These are phyloP conservation scores for Bubalus kerabau DNA, from an alignment of 2,113 vertebrate genomes.

Conservation along the genomic window DNA sequence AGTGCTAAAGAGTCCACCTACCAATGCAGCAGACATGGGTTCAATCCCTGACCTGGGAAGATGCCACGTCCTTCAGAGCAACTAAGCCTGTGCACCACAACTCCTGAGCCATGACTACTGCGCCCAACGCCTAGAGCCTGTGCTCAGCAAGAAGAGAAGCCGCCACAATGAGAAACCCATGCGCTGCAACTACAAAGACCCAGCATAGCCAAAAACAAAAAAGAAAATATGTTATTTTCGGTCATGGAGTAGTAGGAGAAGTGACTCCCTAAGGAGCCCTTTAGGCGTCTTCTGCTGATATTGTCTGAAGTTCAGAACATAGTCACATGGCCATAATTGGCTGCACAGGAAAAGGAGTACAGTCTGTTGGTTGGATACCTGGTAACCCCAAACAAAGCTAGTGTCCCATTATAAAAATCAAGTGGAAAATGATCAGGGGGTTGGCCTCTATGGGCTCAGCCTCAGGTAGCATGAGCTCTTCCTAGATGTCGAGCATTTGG, in stretches of 20 bases:
- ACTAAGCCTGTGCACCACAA: background rate
- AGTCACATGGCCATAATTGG: background rate
- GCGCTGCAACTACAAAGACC: background rate
- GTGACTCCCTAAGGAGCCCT: background rate
- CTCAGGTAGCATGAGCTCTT: background rate
- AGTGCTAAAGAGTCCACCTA: background rate
- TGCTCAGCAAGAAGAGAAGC: background rate
- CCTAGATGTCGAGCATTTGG: background rate
- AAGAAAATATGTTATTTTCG: background rate
- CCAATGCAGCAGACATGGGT: background rate
- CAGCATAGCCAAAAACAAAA: background rate
- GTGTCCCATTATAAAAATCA: background rate
- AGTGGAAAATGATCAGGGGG: background rate
- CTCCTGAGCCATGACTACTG: background rate
- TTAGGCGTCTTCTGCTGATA: background rate
- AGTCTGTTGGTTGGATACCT: background rate
- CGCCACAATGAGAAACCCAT: rapidly evolving
- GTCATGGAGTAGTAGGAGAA: background rate
- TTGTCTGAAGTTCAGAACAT: background rate
- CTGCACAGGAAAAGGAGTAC: background rate
- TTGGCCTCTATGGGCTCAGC: background rate
- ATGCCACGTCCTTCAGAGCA: background rate
- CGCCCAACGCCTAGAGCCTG: background rate
- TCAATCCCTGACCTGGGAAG: background rate
- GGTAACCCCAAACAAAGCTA: background rate